Evolutionary conservation across 2,797 vertebrate genomes (phyloP).

Genomic region (Nannoperca australis): DNA sequence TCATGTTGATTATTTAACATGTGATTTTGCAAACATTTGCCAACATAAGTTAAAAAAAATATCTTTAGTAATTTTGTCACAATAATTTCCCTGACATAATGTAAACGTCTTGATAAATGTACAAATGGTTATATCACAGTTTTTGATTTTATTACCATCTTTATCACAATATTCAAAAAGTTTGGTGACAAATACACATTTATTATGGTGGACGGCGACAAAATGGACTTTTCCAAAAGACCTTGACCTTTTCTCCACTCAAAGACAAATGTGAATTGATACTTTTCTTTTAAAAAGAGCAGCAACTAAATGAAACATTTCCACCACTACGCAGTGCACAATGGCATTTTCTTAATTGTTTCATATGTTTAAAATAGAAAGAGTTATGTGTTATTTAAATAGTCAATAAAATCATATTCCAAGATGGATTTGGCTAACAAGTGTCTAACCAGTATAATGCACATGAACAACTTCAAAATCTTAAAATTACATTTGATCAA

Average conservation of each 20-base stretch:
- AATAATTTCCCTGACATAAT: not conserved
- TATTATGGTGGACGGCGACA: not conserved
- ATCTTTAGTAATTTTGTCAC: not conserved
- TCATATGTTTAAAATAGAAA: not conserved
- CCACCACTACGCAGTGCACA: not conserved
- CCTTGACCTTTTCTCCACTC: not conserved
- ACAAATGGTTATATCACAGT: not conserved
- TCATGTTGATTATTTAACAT: not conserved
- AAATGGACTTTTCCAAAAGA: not conserved
- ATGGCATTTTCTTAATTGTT: not conserved
- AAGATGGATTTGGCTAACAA: not conserved
- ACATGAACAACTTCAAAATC: not conserved
- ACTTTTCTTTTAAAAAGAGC: slow-evolving; percentile 15
- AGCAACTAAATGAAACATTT: not conserved
- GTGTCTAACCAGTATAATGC: not conserved
- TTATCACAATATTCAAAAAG: not conserved
- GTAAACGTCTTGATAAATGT: not conserved
- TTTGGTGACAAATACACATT: not conserved
- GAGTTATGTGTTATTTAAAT: not conserved
- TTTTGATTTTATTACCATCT: not conserved
- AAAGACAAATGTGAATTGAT: slow-evolving; percentile 1
- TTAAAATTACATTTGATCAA: not conserved
- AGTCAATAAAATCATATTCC: not conserved
- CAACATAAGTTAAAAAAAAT: not conserved
- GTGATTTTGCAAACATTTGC: not conserved